These are phyloP conservation scores for Trichoplusia ni DNA, from an alignment of 1,140 invertebrate species.

Conservation along the genomic window DNA sequence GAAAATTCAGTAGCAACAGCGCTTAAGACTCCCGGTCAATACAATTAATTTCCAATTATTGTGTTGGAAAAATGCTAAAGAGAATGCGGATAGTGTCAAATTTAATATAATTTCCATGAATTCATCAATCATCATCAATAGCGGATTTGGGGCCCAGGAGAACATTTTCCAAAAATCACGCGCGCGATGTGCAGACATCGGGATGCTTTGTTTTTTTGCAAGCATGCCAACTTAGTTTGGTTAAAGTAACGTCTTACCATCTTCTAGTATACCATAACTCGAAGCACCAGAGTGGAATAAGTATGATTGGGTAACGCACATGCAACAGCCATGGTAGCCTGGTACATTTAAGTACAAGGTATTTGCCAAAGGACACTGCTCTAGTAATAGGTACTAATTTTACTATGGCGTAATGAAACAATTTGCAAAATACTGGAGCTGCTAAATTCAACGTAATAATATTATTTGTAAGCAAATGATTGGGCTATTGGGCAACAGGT, in stretches of 20 bases:
- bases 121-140: too few relatives aligned
- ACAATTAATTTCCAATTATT: too few relatives aligned
- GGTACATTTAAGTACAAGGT: not conserved
- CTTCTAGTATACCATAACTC: too few relatives aligned
- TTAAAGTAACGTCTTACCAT: not conserved
- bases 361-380: not conserved
- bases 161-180: too few relatives aligned
- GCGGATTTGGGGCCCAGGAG: too few relatives aligned
- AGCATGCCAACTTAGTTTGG: not conserved
- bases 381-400: slow-evolving; percentile 14
- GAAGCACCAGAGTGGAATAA: not conserved
- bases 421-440: not conserved
- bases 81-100: too few relatives aligned
- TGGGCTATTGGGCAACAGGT: slow-evolving; percentile 27
- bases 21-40: too few relatives aligned
- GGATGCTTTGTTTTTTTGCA: too few relatives aligned
- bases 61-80: too few relatives aligned
- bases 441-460: slow-evolving; percentile 29
- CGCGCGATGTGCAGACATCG: too few relatives aligned
- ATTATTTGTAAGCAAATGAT: slow-evolving; percentile 26
- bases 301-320: not conserved
- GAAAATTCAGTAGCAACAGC: too few relatives aligned
- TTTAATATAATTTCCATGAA: too few relatives aligned
- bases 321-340: not conserved
- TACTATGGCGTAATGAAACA: slow-evolving; percentile 2